phyloP scores from a whole-genome alignment of 2,888 invertebrate species.

The Caenorhabditis afra region DNA sequence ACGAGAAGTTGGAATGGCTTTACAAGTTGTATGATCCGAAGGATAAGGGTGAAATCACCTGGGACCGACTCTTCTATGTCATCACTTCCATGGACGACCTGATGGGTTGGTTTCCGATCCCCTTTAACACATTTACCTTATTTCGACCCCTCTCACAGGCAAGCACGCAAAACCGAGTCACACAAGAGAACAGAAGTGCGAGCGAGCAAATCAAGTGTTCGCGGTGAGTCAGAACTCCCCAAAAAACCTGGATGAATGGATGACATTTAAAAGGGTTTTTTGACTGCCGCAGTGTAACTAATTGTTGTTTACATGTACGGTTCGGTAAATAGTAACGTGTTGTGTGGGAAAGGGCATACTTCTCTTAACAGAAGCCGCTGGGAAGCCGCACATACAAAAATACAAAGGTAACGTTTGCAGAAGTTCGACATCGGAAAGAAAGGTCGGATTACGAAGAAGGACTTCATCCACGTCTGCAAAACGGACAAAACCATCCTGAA shows the following conservation, averaged over 20 bases:
- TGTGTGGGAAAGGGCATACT: background rate
- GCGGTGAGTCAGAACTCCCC: conserved; percentile 54
- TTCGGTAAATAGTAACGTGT: background rate
- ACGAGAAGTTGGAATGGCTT: conserved; percentile 77
- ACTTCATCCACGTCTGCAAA: conserved; percentile 74
- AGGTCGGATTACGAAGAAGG: conserved; percentile 72
- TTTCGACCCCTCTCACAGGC: conserved; percentile 52
- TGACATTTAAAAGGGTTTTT: background rate
- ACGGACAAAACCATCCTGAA: conserved; percentile 69
- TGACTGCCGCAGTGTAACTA: background rate
- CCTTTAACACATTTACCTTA: background rate
- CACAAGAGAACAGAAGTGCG: conserved; percentile 68
- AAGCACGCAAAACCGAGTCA: conserved; percentile 66
- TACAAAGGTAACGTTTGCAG: conserved; percentile 65
- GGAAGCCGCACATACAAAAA: background rate
- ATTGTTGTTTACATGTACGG: background rate
- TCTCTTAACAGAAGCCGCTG: background rate
- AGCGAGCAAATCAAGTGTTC: conserved; percentile 67
- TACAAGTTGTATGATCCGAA: conserved; percentile 78
- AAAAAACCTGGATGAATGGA: background rate
- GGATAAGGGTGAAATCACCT: conserved; percentile 72
- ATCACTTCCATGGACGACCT: conserved; percentile 78
- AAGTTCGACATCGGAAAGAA: conserved; percentile 73
- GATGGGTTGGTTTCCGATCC: conserved; percentile 60
- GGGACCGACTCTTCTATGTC: conserved; percentile 75